Evolutionary conservation across 1,140 invertebrate species (phyloP).

Genomic region (Ips typographus): DNA sequence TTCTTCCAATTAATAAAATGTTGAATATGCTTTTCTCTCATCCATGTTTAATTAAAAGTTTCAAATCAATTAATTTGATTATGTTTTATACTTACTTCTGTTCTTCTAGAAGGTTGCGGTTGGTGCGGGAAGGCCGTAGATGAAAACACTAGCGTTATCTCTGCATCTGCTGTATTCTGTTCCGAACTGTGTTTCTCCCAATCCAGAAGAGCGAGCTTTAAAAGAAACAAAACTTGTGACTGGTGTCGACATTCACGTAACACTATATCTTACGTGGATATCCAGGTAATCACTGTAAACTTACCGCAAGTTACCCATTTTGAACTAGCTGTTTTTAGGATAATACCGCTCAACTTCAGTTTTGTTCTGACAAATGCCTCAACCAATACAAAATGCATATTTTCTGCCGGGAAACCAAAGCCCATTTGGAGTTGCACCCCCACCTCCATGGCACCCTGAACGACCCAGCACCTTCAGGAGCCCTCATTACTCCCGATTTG

Average conservation of each 20-base stretch:
- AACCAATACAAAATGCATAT: slow-evolving; percentile 97
- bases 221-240: slow-evolving; percentile 89
- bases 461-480: slow-evolving; percentile 48
- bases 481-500: slow-evolving; percentile 82
- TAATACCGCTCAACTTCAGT: slow-evolving; percentile 76
- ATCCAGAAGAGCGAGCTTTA: slow-evolving; percentile 83
- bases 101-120: slow-evolving; percentile 46
- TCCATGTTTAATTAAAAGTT: not conserved
- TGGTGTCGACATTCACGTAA: slow-evolving; percentile 89
- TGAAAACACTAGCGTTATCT: slow-evolving; percentile 51
- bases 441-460: slow-evolving; percentile 60
- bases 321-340: slow-evolving; percentile 57
- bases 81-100: too few relatives aligned
- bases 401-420: slow-evolving; percentile 88
- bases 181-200: slow-evolving; percentile 88
- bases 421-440: slow-evolving; percentile 81
- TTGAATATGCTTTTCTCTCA: not conserved
- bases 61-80: too few relatives aligned
- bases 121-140: slow-evolving; percentile 50
- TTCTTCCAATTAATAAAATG: slow-evolving; percentile 3
- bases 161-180: slow-evolving; percentile 68
- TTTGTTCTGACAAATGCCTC: slow-evolving; percentile 86
- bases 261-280: slow-evolving; percentile 90
- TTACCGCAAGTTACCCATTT: not conserved
- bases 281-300: slow-evolving; percentile 58